Evolutionary conservation across 2,797 vertebrate species (phyloP).

Genomic region (Cirrhinus molitorella): DNA sequence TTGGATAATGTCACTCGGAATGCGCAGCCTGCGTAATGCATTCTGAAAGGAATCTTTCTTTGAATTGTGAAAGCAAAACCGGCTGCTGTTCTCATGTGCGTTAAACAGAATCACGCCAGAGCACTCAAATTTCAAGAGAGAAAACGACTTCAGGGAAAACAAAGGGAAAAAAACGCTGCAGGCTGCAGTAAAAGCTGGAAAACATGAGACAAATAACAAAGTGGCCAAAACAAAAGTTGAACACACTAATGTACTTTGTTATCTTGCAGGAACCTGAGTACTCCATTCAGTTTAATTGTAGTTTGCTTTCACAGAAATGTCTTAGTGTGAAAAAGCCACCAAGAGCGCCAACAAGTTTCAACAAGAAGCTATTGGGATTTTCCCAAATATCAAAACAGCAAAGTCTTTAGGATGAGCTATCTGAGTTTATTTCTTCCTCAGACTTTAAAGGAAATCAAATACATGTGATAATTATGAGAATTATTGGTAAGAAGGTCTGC

Average conservation of each 20-base stretch:
- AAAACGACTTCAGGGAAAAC: background rate
- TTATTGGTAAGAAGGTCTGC: background rate
- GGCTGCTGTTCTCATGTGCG: background rate
- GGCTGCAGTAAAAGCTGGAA: background rate
- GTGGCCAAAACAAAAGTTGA: background rate
- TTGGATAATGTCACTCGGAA: background rate
- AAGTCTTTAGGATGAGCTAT: background rate
- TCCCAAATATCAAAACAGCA: slow-evolving; percentile 26
- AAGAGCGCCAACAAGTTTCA: slow-evolving; percentile 34
- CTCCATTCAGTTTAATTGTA: background rate
- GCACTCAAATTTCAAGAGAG: background rate
- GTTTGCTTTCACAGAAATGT: background rate
- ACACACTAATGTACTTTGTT: background rate
- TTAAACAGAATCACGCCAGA: background rate
- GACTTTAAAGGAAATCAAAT: slow-evolving; percentile 37
- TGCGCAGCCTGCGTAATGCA: background rate
- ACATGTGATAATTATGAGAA: background rate
- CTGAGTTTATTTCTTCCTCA: background rate
- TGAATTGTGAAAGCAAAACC: slow-evolving; percentile 26
- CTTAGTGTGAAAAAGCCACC: background rate
- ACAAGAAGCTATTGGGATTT: slow-evolving; percentile 35
- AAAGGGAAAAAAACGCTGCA: background rate
- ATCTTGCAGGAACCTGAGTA: background rate
- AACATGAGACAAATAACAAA: background rate
- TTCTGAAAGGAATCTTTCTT: background rate